Evolutionary conservation across 2,797 vertebrate genomes (phyloP).

Genomic region (Gymnocypris eckloni): DNA sequence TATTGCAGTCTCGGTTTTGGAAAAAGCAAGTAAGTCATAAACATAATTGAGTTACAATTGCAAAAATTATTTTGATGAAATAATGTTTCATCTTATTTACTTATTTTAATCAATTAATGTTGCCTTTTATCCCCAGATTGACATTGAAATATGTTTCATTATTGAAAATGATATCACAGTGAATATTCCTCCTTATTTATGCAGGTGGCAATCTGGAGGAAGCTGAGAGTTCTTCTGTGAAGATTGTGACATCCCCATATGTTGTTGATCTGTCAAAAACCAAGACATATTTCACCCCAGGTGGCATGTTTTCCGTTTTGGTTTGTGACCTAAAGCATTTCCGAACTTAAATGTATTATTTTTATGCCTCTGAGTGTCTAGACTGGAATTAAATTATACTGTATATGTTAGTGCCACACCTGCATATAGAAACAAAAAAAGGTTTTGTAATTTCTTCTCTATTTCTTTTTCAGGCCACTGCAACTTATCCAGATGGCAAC

Average conservation of each 20-base stretch:
- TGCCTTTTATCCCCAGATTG: neutral
- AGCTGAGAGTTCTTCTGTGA: slow-evolving; percentile 72
- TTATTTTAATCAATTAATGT: neutral
- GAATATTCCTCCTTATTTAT: neutral
- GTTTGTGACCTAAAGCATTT: slow-evolving; percentile 59
- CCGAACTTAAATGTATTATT: neutral
- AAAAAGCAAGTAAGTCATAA: slow-evolving; percentile 76
- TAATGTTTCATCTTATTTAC: neutral
- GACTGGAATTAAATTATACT: neutral
- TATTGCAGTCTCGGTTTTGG: slow-evolving; percentile 71
- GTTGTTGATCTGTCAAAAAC: slow-evolving; percentile 74
- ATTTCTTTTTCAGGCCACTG: slow-evolving; percentile 64
- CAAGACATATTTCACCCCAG: slow-evolving; percentile 74
- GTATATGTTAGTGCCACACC: neutral
- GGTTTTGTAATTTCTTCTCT: neutral
- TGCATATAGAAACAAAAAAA: neutral
- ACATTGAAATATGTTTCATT: neutral
- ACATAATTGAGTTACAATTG: neutral
- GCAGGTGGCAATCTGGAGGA: slow-evolving; percentile 76
- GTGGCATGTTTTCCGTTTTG: slow-evolving; percentile 69
- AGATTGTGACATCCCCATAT: slow-evolving; percentile 76
- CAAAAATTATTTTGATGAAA: neutral
- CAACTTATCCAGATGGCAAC: slow-evolving; percentile 67
- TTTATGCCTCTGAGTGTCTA: neutral
- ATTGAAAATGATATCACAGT: neutral